These are phyloP conservation scores for Sinosuthora webbiana DNA, from an alignment of 2,113 vertebrate genomes.

Conservation along the genomic window DNA sequence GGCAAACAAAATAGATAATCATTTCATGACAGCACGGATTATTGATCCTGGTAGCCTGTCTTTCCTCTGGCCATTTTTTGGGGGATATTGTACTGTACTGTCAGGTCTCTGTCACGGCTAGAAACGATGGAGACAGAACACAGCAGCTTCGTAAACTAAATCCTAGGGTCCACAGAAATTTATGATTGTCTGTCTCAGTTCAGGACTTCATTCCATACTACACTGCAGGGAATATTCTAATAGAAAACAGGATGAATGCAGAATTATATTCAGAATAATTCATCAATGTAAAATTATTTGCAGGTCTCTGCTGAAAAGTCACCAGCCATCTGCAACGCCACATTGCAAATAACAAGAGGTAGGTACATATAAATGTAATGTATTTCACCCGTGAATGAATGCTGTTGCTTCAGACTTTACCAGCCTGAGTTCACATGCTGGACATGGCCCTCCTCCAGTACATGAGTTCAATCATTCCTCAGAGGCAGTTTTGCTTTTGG, in stretches of 20 bases:
- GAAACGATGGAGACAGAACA: neutral
- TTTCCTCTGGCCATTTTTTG: neutral
- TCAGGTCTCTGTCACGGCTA: neutral
- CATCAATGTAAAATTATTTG: neutral
- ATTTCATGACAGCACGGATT: neutral
- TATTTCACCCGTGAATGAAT: neutral
- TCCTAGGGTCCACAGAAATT: neutral
- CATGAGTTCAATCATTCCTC: neutral
- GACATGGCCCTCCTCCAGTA: neutral
- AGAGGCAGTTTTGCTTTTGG: neutral
- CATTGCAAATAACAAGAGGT: neutral
- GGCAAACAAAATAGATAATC: neutral
- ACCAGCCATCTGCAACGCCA: neutral
- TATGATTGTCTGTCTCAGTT: neutral
- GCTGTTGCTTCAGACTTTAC: neutral
- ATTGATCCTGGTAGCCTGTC: neutral
- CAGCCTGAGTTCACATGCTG: neutral
- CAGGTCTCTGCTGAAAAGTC: neutral
- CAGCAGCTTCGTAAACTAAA: neutral
- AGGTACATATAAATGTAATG: neutral
- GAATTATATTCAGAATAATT: neutral
- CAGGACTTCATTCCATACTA: neutral
- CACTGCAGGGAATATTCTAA: neutral
- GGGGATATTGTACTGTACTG: neutral
- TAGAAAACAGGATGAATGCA: neutral